Evolutionary conservation across 2,888 invertebrate species (phyloP), one percentile per base, ranked within the genome.

Genomic region (Mellilla xanthometata): DNA sequence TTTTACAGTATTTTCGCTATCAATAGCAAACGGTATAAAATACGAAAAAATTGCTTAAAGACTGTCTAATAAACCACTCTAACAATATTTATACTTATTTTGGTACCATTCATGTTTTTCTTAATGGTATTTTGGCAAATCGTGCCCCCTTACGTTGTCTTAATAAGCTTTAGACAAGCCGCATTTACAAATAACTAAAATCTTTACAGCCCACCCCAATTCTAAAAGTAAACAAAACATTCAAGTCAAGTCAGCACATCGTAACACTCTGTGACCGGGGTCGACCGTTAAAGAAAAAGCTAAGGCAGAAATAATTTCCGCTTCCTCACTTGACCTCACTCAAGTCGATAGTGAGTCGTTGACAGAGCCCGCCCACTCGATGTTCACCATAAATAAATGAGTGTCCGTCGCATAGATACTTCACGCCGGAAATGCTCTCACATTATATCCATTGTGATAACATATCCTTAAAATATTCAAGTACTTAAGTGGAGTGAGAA

Each of bases 331-430:
- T 72, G 74, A 76, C 75, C 75, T 59, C 68, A 60, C 68, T 67
- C 65, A 59, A 67, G 62, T 65, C 62, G 59, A 69, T 69, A 60
- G 69, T 53, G 57, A 43, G 52, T 56, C 56, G 60, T 60, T 62
- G 65, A 63, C 57, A 57, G 26, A 56, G 52, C 50, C 54, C 57
- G 62, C 69, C 62, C 59, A 51, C 43, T 42, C 60, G 38, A 65
- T 66, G 64, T 60, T 52, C 52, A 56, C 54, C 56, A 65, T 74
- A 73, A 73, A 73, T 73, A 72, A 69, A 71, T 68, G 66, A 70
- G 62, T 66, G 65, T 69, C 69, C 52, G 58, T 59, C 50, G 59
- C 68, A 71, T 53, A 54, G 48, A 58, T 54, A 65, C 56, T 65
- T 55, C 46, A 54, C 44, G 47, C 40, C 27, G 28, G 46, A 40